Evolutionary conservation across 2,113 vertebrate genomes (phyloP), one percentile per base, ranked within the genome.

Genomic region (Shinisaurus crocodilurus): DNA sequence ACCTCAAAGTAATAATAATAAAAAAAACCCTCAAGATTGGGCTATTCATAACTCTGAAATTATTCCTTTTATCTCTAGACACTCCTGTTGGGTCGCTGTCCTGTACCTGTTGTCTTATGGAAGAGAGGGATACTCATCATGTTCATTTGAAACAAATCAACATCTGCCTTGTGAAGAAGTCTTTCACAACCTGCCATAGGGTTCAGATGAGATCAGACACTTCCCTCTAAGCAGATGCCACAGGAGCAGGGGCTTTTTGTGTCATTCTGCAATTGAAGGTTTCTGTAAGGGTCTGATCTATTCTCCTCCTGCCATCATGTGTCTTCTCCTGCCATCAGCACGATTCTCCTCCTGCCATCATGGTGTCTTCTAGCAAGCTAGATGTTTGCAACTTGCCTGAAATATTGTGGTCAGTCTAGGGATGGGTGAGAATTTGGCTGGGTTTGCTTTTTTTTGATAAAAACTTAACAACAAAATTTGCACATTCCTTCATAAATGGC

Each of bases 61-160:
- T 37, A 81, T 67, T 88, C 15, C 75, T 67, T 67, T 5, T 67
- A 18, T 50, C 45, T 50, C 77, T 54, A 86, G 32, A 72, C 69
- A 25, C 20, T 50, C 67, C 27, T 74, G 70, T 57, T 72, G 20
- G 70, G 25, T 57, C 48, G 27, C 34, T 74, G 69, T 29, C 48
- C 63, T 54, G 34, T 85, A 48, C 10, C 63, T 37, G n/a, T 45
- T 13, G 18, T n/a, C 48, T 40, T 75, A 34, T 37, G 6, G 23
- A 69, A 57, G n/a, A n/a, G 9, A 86, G 3, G 67, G 57, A 29
- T 32, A n/a, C n/a, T n/a, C 27, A 37, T 63, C n/a, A 82, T 82
- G 57, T 63, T 82, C 20, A 82, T 82, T 57, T n/a, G 45, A 72
- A 86, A 72, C 45, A n/a, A 85, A 86, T 85, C 20, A 85, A 50